A percentile compares a stretch with the other conserved stretches of the same genome.
Conservation (phyloP, 2,797 vertebrate species). For the Enteromius viviparus region DNA sequence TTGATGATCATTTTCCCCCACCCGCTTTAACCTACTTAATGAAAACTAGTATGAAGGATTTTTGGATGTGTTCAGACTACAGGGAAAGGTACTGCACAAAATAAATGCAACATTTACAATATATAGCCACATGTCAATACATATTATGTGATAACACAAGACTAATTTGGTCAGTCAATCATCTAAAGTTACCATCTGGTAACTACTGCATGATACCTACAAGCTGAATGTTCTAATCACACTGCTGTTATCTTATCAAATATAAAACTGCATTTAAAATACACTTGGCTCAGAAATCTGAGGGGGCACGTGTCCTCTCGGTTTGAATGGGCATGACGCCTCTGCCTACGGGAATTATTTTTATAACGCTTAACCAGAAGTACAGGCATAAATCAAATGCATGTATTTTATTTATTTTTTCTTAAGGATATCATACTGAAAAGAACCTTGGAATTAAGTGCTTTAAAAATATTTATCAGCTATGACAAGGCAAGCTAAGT, state of each 20-base stretch:
- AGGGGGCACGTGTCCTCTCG: too few species aligned
- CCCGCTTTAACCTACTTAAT: constrained; percentile 11
- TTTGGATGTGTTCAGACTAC: not conserved
- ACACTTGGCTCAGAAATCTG: too few species aligned
- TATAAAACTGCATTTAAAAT: too few species aligned
- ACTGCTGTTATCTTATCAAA: too few species aligned
- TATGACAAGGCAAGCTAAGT: too few species aligned
- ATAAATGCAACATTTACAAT: not conserved
- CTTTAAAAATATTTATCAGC: too few species aligned
- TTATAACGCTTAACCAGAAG: not conserved
- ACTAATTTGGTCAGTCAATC: too few species aligned
- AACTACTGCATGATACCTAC: not conserved
- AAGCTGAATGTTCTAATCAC: too few species aligned
- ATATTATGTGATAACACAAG: too few species aligned
- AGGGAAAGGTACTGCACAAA: not conserved
- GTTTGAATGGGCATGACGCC: too few species aligned
- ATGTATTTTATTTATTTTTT: too few species aligned
- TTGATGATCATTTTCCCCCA: not conserved
- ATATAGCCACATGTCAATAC: not conserved
- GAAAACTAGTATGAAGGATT: not conserved
- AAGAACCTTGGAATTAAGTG: not conserved
- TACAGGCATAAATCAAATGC: not conserved
- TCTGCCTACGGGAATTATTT: not conserved
- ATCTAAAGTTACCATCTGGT: too few species aligned
- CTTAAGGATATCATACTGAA: not conserved